These are phyloP conservation scores for Periplaneta americana DNA, from an alignment of 1,140 invertebrate species.

Conservation along the genomic window DNA sequence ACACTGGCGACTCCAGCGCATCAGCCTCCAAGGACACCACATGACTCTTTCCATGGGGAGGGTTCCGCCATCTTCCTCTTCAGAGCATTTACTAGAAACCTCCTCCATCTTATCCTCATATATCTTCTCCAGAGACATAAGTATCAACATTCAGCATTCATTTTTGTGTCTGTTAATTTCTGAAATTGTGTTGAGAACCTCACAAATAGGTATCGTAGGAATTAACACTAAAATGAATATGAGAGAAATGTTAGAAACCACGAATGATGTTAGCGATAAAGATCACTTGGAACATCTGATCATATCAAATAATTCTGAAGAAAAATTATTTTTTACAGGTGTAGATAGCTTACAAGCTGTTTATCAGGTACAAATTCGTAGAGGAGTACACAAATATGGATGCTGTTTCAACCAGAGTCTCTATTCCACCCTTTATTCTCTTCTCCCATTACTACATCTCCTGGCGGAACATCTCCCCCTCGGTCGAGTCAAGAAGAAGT, in stretches of 20 bases:
- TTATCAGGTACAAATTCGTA: no score
- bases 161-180: neutral
- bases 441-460: neutral
- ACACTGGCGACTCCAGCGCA: constrained; percentile 31
- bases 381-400: neutral
- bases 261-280: neutral
- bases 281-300: neutral
- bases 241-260: no score
- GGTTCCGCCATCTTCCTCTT: constrained; percentile 50
- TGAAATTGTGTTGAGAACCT: neutral
- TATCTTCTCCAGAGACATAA: neutral
- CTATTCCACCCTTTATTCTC: neutral
- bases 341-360: no score
- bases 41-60: constrained; percentile 66
- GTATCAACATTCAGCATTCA: neutral
- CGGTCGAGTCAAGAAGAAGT: neutral
- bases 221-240: no score
- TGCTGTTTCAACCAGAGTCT: neutral
- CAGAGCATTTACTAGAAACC: constrained; percentile 31
- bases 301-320: neutral
- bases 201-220: neutral
- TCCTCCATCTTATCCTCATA: neutral
- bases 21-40: constrained; percentile 54
- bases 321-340: no score
- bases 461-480: neutral